Conservation (phyloP, 2,797 vertebrate genomes). For the Gila robusta region DNA sequence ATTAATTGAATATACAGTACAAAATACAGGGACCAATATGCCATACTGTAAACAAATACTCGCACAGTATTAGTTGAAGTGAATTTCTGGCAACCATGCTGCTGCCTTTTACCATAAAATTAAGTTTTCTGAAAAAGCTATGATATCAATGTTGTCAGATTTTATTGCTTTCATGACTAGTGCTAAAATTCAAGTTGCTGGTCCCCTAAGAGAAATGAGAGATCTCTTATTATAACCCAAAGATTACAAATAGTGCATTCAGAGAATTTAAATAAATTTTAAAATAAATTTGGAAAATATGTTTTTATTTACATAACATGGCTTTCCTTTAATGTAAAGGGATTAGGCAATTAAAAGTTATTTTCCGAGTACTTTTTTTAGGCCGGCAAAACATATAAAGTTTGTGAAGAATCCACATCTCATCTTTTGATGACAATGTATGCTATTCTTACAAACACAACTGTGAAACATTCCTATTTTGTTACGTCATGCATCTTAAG, state of each 20-base stretch:
- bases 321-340: conserved; percentile 66
- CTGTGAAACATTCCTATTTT: conserved; percentile 56
- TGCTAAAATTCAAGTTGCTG: not conserved
- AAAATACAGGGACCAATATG: not conserved
- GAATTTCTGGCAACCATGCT: not conserved
- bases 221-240: not conserved
- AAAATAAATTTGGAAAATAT: too few species aligned
- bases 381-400: conserved; percentile 56
- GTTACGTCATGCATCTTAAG: conserved; percentile 74
- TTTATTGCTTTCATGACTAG: not conserved
- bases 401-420: conserved; percentile 37
- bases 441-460: conserved; percentile 19
- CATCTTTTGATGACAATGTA: conserved; percentile 6
- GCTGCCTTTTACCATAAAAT: not conserved
- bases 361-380: conserved; percentile 61
- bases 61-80: not conserved
- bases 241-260: not conserved
- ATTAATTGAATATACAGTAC: not conserved
- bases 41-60: not conserved
- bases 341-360: conserved; percentile 57
- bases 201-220: not conserved
- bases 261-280: too few species aligned
- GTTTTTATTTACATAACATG: conserved; percentile 74
- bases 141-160: not conserved
- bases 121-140: not conserved